Percentiles rank a stretch among this genome's conserved stretches.
Conservation (phyloP, 2,797 vertebrate species). For the Muscicapa striata region DNA sequence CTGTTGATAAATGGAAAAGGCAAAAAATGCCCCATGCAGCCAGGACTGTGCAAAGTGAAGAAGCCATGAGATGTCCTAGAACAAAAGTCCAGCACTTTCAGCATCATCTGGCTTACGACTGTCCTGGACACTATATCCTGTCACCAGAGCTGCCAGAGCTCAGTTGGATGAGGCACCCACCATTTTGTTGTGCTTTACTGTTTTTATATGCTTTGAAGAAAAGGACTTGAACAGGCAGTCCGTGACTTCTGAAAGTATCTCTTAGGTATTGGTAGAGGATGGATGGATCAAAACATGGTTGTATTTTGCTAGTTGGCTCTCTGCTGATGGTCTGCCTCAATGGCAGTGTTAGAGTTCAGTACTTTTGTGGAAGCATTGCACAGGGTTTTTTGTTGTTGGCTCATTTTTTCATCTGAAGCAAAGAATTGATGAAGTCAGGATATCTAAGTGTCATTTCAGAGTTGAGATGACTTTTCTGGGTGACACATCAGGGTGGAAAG, state of each 20-base stretch:
- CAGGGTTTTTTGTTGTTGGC: not conserved
- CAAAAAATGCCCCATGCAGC: accelerated
- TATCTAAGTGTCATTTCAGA: not conserved
- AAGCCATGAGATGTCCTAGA: not conserved
- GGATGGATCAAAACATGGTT: not conserved
- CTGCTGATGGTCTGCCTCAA: not conserved
- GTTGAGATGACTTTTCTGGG: not conserved
- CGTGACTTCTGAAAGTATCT: not conserved
- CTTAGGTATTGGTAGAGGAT: not conserved
- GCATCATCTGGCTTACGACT: not conserved
- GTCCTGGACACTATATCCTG: not conserved
- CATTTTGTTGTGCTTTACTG: not conserved
- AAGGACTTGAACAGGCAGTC: not conserved
- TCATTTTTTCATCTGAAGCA: not conserved
- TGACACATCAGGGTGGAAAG: not conserved
- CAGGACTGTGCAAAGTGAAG: not conserved
- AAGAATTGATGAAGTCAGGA: not conserved
- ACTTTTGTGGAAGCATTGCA: not conserved
- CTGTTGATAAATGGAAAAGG: not conserved
- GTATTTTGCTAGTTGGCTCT: not conserved
- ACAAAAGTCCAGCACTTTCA: accelerated
- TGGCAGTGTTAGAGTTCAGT: not conserved
- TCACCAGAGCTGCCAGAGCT: not conserved
- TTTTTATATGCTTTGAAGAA: not conserved
- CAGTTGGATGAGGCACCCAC: not conserved